These are phyloP conservation scores for Heliconius eleuchia DNA, from an alignment of 1,140 invertebrate species.

Conservation along the genomic window DNA sequence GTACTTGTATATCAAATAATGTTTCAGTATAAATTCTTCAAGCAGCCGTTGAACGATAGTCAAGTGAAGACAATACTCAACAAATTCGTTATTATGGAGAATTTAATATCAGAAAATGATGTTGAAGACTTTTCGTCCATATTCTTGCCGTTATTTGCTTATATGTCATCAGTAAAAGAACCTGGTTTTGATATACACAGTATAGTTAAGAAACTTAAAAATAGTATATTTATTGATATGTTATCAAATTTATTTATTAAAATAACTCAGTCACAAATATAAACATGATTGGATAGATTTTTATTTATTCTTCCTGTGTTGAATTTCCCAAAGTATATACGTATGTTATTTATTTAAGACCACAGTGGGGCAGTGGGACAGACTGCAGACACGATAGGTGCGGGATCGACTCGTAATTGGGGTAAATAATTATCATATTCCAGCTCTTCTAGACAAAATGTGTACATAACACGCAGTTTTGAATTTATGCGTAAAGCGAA, in stretches of 20 bases:
- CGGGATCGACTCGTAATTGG: too few species aligned
- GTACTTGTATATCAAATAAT: background rate
- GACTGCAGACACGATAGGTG: too few species aligned
- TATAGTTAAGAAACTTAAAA: constrained; percentile 45
- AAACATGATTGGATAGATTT: constrained; percentile 13
- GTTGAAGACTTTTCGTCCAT: constrained; percentile 46
- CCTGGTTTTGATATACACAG: constrained; percentile 41
- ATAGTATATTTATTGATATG: constrained; percentile 42
- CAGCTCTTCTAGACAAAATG: too few species aligned
- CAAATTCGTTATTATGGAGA: constrained; percentile 47
- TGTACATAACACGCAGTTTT: too few species aligned
- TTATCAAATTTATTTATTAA: constrained; percentile 48
- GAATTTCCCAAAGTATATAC: background rate
- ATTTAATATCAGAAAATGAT: constrained; percentile 41
- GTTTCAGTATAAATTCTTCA: constrained; percentile 68
- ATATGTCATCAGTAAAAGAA: constrained; percentile 54
- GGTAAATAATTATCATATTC: too few species aligned
- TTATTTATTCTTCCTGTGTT: constrained; percentile 11
- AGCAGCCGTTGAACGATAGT: constrained; percentile 47
- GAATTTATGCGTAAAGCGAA: too few species aligned
- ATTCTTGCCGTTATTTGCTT: constrained; percentile 60
- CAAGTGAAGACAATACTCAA: constrained; percentile 46
- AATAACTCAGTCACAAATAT: constrained; percentile 21
- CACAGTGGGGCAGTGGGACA: too few species aligned
- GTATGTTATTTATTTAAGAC: too few species aligned